Evolutionary conservation across 2,888 invertebrate species (phyloP), one percentile per base, ranked within the genome.

Genomic region (Parasteatoda lunata): DNA sequence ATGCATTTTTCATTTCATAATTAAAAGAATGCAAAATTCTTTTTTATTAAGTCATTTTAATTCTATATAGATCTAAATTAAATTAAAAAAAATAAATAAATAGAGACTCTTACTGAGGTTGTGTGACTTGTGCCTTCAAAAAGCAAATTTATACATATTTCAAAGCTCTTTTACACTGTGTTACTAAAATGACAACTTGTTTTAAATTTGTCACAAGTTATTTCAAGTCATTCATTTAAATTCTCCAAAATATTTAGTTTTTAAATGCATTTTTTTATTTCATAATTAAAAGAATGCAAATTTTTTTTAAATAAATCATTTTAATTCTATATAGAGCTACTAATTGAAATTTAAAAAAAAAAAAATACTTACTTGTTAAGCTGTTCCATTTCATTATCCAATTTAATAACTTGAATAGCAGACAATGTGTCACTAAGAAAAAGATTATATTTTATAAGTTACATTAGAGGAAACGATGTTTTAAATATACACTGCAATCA

Each of bases 321-420:
- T 30, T 30, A 30, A 30, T 30, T 30, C 30, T 30, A 30, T 30
- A 30, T 30, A 30, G 30, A 30, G 30, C 30, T 30, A 2, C n/a
- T n/a, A 30, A 1, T 30, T 0, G 2, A 30, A 30, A n/a, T 47
- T 30, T 30, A 30, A 30, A 30, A 30, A 30, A 30, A 30, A 30
- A 51, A 66, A 49, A 8, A 75, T 30, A 64, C 7, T 9, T 83
- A 83, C 83, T 71, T 77, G 8, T 69, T 45, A 45, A 68, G 8
- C 7, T 75, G 54, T 51, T 83, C 77, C 11, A 15, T 64, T 66
- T 75, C 79, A 51, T 75, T 76, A 54, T 75, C 64, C 64, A 77
- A 69, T 64, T 85, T 79, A 59, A 85, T 78, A 48, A 85, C 84
- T 69, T 85, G 84, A 30, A 85, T 75, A 15, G 84, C 84, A 75